phyloP scores from a whole-genome alignment of 2,113 vertebrate genomes.

The Urocynchramus pylzowi region DNA sequence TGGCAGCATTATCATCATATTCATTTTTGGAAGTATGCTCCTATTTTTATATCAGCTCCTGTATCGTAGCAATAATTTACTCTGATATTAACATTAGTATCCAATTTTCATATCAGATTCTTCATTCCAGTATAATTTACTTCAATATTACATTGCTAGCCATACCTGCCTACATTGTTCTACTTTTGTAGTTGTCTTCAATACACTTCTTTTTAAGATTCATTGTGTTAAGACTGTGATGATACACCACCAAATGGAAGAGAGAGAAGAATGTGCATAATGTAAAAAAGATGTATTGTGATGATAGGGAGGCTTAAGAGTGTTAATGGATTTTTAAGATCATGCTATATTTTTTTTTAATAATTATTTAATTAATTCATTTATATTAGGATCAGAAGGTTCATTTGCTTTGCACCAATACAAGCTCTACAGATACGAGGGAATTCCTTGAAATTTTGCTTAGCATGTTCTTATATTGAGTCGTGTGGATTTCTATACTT shows the following conservation, averaged over 20 bases:
- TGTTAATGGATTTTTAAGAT: background rate
- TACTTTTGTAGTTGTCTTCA: background rate
- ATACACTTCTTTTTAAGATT: background rate
- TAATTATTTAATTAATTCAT: constrained; percentile 15
- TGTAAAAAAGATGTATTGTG: background rate
- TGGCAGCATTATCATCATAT: background rate
- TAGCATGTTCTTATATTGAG: background rate
- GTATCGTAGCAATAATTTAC: background rate
- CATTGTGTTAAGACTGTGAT: background rate
- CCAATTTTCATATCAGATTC: background rate
- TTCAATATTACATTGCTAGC: background rate
- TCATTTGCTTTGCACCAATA: background rate
- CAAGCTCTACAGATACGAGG: background rate
- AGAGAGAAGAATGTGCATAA: background rate
- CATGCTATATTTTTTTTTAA: background rate
- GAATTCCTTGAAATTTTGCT: constrained; percentile 6
- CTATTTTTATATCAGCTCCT: background rate
- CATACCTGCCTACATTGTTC: background rate
- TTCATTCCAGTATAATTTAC: background rate
- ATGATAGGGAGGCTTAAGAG: background rate
- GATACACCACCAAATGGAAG: background rate
- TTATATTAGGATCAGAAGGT: background rate
- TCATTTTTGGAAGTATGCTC: background rate
- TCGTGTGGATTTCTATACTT: background rate
- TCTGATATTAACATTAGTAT: background rate